These are phyloP conservation scores for Xiphophorus hellerii DNA, from an alignment of 2,113 vertebrate genomes.

Conservation along the genomic window DNA sequence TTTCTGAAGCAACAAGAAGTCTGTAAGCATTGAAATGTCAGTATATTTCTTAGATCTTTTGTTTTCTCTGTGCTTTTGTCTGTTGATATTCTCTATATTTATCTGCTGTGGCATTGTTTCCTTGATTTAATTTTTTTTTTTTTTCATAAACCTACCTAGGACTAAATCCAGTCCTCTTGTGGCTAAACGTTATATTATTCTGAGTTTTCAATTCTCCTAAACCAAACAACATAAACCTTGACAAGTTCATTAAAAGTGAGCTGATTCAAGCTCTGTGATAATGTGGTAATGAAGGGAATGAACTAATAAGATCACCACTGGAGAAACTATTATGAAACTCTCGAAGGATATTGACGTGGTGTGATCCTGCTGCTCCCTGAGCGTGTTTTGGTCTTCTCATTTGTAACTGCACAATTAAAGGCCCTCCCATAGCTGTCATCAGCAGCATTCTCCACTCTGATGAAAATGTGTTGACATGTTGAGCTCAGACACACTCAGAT, in stretches of 20 bases:
- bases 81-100: too few relatives aligned
- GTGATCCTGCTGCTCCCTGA: not conserved
- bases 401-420: conserved; percentile 35
- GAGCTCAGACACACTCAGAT: conserved; percentile 39
- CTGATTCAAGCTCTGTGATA: not conserved
- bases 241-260: not conserved
- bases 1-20: too few relatives aligned
- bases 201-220: too few relatives aligned
- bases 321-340: not conserved
- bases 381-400: conserved; percentile 15
- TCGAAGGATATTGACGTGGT: not conserved
- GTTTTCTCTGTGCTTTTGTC: too few relatives aligned
- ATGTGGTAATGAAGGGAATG: not conserved
- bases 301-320: not conserved
- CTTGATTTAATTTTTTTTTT: too few relatives aligned
- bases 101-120: too few relatives aligned
- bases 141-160: too few relatives aligned
- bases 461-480: conserved; percentile 67
- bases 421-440: conserved; percentile 25
- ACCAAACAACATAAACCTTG: not conserved
- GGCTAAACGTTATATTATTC: too few relatives aligned
- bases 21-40: too few relatives aligned
- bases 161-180: too few relatives aligned
- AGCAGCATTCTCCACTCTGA: conserved; percentile 19
- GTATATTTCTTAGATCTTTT: too few relatives aligned